phyloP scores from a whole-genome alignment of 2,888 invertebrate species.

The Rotaria socialis region DNA sequence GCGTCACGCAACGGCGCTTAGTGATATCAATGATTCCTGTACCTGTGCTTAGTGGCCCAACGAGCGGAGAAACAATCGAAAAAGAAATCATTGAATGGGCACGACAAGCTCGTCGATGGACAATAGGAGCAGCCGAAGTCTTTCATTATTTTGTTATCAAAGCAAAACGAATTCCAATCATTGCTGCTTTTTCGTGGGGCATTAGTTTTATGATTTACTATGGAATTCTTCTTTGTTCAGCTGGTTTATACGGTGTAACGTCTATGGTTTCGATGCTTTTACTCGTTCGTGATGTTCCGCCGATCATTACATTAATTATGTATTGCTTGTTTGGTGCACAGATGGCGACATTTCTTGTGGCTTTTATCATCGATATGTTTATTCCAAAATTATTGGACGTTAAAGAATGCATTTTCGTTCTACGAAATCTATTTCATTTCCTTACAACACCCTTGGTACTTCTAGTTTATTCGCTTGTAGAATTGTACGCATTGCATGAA shows the following conservation, averaged over 20 bases:
- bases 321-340: background rate
- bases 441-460: background rate
- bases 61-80: background rate
- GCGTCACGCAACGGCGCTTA: background rate
- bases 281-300: background rate
- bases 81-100: constrained; percentile 14
- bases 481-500: constrained; percentile 20
- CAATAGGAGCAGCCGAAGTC: constrained; percentile 10
- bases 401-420: background rate
- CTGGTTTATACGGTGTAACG: background rate
- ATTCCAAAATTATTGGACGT: background rate
- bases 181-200: background rate
- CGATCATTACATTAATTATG: background rate
- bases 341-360: background rate
- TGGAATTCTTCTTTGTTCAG: background rate
- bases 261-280: background rate
- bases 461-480: constrained; percentile 5
- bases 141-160: constrained; percentile 36
- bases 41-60: background rate
- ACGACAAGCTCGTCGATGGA: constrained; percentile 8
- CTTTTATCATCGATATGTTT: constrained; percentile 21
- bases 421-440: constrained; percentile 29
- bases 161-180: background rate
- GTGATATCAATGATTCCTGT: background rate
- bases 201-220: background rate